Base-by-base conservation (phyloP, 1,140 invertebrate species). In the Euglossa dilemma region DNA sequence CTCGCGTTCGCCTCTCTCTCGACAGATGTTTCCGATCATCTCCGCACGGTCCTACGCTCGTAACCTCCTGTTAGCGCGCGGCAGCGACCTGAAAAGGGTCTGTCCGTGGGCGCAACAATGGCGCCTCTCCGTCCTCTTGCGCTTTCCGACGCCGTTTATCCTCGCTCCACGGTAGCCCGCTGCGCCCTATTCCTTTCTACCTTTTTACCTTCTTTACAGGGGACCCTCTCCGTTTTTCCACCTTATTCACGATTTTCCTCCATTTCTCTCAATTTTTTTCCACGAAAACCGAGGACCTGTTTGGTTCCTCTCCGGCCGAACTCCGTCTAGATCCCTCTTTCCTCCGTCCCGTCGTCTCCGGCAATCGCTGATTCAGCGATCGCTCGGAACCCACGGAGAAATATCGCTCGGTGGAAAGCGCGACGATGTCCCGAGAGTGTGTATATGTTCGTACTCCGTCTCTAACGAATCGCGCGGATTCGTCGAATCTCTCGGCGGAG, bases 1-100 rank as follows among this genome's bases (percentile, higher is more conserved):
- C 59, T 66, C 74, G 12, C 50, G 64, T 66, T 67, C 84, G 66
- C 77, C 64, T 63, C 80, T 45, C 57, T 52, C 70, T 64, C 25
- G 84, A 86, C 90, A 91, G 90, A 89, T 91, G 90, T 89, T 91
- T 61, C 23, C 82, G 63, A 64, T 57, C 45, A 63, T 87, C 66
- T 59, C 69, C 45, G 25, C 28, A 20, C 69, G 45, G 16, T 28
- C 16, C 16, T 66, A 56, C 36, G 16, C 59, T 67, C 45, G 61
- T 59, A 50, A 66, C 59, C 69, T 72, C 63, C 45, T 63, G 45
- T 57, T 64, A n/a, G 43, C 64, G 50, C 57, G 50, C 45, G 23
- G 52, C 67, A 63, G 61, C 71, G 56, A 73, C 69, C 66, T 47
- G 75, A 80, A 76, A 82, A 76, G 66, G 52, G 76, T 56, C 66